phyloP scores from a whole-genome alignment of 2,113 vertebrate species.

The Catharus bicknelli region DNA sequence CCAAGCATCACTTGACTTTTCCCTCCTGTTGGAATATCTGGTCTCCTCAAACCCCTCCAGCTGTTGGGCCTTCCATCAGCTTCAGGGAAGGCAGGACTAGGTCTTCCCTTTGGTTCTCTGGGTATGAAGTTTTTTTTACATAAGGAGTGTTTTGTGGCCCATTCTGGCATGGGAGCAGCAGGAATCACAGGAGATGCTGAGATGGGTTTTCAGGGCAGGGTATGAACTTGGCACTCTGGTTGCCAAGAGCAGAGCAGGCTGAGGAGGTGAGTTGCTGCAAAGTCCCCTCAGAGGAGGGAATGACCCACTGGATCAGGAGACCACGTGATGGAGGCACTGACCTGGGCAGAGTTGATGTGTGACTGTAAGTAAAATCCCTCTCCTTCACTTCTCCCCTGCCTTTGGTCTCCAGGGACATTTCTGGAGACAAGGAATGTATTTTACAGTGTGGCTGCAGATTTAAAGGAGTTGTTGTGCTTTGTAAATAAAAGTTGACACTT shows the following conservation, averaged over 20 bases:
- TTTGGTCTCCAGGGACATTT: neutral
- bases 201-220: neutral
- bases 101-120: neutral
- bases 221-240: no score
- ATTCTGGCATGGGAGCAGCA: rapidly evolving
- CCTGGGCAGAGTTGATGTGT: neutral
- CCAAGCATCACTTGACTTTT: neutral
- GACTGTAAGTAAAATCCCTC: neutral
- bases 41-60: neutral
- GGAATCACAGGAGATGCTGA: neutral
- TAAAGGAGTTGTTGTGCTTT: neutral
- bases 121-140: neutral
- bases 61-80: neutral
- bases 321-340: rapidly evolving
- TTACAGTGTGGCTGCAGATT: neutral
- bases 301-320: neutral
- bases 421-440: neutral
- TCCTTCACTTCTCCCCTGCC: neutral
- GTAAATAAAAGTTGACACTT: neutral
- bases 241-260: neutral
- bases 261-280: neutral
- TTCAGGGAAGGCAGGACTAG: neutral
- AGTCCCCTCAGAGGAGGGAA: neutral
- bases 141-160: neutral
- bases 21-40: neutral